These are phyloP conservation scores for Neuroscelio doddi DNA, from an alignment of 2,888 invertebrate genomes.

Conservation along the genomic window DNA sequence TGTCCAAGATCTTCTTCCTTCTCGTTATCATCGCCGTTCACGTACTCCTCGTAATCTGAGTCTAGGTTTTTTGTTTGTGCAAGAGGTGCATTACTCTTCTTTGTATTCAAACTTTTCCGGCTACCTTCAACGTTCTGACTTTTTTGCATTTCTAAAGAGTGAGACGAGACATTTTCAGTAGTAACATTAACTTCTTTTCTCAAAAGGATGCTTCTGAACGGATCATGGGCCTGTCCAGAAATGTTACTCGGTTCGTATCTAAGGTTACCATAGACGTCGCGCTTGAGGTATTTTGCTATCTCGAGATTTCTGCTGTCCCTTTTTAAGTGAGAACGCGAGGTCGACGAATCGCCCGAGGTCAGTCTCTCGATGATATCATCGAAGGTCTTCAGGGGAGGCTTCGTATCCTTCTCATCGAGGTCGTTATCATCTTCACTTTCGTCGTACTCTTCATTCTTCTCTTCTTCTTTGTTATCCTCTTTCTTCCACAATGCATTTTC, in stretches of 20 bases:
- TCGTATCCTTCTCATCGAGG: slow-evolving; percentile 49
- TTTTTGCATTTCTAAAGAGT: slow-evolving; percentile 3
- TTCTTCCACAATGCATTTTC: slow-evolving; percentile 31
- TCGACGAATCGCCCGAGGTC: slow-evolving; percentile 52
- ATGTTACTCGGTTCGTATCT: slow-evolving; percentile 51
- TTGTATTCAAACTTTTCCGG: slow-evolving; percentile 32
- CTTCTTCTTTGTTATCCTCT: slow-evolving; percentile 36
- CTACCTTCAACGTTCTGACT: slow-evolving; percentile 22
- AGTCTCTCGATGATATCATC: slow-evolving; percentile 67
- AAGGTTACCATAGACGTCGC: slow-evolving; percentile 56
- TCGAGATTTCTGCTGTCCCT: slow-evolving; percentile 57
- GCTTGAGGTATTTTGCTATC: slow-evolving; percentile 53
- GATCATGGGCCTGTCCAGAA: slow-evolving; percentile 6
- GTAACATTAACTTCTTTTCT: background rate
- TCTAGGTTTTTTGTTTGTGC: slow-evolving; percentile 59
- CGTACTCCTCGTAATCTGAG: slow-evolving; percentile 64
- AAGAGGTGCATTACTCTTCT: slow-evolving; percentile 38
- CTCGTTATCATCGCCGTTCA: slow-evolving; percentile 56
- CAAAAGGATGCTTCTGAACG: slow-evolving; percentile 7
- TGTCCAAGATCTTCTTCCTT: slow-evolving; percentile 57
- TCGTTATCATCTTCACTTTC: slow-evolving; percentile 59
- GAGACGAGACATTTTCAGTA: slow-evolving; percentile 7
- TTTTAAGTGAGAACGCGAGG: slow-evolving; percentile 42
- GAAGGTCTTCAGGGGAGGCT: slow-evolving; percentile 58
- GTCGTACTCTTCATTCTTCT: slow-evolving; percentile 36